Conservation (phyloP, 1,140 invertebrate genomes). For the Temnothorax longispinosus region DNA sequence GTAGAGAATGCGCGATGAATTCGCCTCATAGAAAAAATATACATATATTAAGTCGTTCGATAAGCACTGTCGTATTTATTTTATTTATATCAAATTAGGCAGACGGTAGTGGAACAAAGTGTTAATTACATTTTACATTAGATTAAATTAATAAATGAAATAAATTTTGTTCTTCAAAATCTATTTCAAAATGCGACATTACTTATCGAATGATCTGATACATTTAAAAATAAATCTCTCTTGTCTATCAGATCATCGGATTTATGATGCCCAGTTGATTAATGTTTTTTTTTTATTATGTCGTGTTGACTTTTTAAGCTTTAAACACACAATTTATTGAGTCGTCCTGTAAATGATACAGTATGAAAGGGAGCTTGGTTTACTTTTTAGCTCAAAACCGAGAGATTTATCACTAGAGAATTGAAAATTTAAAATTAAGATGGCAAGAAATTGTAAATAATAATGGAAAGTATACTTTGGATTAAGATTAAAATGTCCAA, state of each 20-base stretch:
- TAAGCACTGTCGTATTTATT: neutral
- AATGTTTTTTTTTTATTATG: neutral
- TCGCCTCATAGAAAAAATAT: neutral
- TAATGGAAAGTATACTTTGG: no score
- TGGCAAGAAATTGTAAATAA: no score
- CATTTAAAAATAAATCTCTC: slow-evolving; percentile 60
- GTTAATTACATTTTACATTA: neutral
- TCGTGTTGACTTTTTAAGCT: neutral
- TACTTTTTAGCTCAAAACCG: no score
- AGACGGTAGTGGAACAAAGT: neutral
- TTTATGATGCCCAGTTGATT: neutral
- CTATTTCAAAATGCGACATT: neutral
- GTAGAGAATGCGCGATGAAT: slow-evolving; percentile 27
- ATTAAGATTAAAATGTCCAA: no score
- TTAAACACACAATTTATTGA: neutral
- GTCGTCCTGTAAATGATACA: no score
- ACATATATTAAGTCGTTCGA: neutral
- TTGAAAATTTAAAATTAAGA: no score
- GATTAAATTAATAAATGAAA: neutral
- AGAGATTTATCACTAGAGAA: no score
- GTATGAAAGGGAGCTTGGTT: no score
- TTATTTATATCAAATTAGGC: no score
- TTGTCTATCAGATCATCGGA: neutral
- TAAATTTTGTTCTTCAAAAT: neutral
- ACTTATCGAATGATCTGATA: slow-evolving; percentile 13